Conservation (phyloP, 2,113 vertebrate genomes). For the Oncorhynchus gorbuscha region DNA sequence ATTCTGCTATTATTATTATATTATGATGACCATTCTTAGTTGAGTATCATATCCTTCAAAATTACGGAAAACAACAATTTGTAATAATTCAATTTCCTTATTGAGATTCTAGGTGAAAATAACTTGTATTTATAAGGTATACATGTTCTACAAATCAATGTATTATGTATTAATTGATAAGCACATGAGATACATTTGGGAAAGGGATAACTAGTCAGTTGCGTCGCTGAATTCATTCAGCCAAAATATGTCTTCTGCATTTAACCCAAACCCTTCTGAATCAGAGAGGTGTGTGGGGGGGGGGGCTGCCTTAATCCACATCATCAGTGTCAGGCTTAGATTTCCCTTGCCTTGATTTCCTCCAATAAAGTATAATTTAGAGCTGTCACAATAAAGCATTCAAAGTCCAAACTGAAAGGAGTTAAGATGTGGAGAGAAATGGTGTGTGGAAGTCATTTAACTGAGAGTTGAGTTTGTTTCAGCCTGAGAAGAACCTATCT, state of each 20-base stretch:
- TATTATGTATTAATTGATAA: neutral
- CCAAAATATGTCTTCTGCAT: too few relatives aligned
- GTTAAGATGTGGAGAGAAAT: neutral
- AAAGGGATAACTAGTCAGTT: too few relatives aligned
- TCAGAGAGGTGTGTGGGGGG: too few relatives aligned
- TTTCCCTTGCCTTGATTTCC: conserved; percentile 22
- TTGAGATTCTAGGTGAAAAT: too few relatives aligned
- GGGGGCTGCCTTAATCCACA: too few relatives aligned
- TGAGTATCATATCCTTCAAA: neutral
- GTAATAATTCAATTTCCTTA: neutral
- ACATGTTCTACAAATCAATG: too few relatives aligned
- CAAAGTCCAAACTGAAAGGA: conserved; percentile 26
- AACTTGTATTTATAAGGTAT: too few relatives aligned
- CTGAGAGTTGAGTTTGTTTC: neutral
- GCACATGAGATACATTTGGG: neutral
- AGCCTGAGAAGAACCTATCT: too few relatives aligned
- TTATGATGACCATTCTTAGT: neutral
- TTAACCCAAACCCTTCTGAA: too few relatives aligned
- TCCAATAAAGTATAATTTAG: conserved; percentile 19
- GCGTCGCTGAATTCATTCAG: too few relatives aligned
- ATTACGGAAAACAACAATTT: neutral
- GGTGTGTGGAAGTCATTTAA: neutral
- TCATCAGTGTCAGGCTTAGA: conserved; percentile 3
- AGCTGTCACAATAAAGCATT: conserved; percentile 27
- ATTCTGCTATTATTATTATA: neutral